Conservation (phyloP, 2,113 vertebrate genomes). For the Misgurnus mizolepis region DNA sequence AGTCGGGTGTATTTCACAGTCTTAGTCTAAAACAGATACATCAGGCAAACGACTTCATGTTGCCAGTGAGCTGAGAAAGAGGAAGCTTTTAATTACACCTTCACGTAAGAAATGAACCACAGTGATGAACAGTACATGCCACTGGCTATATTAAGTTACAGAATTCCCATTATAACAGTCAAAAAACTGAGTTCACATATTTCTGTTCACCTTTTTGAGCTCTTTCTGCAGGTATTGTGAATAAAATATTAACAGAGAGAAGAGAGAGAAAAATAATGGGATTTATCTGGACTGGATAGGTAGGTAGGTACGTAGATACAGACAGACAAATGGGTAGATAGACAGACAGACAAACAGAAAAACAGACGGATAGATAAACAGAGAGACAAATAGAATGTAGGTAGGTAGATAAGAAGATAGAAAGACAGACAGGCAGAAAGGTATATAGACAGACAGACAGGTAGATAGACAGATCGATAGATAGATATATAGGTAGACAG, state of each 20-base stretch:
- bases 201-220: slow-evolving; percentile 19
- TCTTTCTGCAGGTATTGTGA: slow-evolving; percentile 48
- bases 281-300: neutral
- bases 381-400: too few species aligned
- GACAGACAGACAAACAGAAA: neutral
- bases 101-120: slow-evolving; percentile 48
- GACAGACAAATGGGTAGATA: neutral
- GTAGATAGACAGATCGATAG: neutral
- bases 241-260: slow-evolving; percentile 40
- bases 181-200: slow-evolving; percentile 45
- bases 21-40: neutral
- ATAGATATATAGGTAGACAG: too few species aligned
- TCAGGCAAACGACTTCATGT: slow-evolving; percentile 6
- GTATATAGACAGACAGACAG: neutral
- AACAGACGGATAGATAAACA: neutral
- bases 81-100: slow-evolving; percentile 49
- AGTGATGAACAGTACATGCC: slow-evolving; percentile 41
- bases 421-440: neutral
- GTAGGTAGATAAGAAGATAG: neutral
- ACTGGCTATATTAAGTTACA: slow-evolving; percentile 50
- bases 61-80: neutral
- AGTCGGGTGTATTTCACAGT: neutral
- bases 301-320: neutral
- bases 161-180: slow-evolving; percentile 51
- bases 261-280: neutral